Evolutionary conservation across 2,113 vertebrate genomes (phyloP).

Genomic region (Gobius niger): DNA sequence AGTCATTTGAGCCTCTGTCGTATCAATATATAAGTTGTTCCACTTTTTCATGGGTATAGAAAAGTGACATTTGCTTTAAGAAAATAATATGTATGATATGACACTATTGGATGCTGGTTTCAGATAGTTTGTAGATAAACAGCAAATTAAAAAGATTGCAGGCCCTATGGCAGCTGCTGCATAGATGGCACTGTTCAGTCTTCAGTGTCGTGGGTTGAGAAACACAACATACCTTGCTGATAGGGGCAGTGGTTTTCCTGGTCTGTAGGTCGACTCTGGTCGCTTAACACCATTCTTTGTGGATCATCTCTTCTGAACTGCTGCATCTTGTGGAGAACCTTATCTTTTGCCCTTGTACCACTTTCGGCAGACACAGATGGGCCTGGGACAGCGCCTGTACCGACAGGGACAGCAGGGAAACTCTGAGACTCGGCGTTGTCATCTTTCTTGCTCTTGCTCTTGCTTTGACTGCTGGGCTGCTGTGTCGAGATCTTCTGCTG

Average conservation of each 20-base stretch:
- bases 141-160: too few relatives aligned
- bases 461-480: slow-evolving; percentile 36
- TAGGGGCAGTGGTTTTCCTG: slow-evolving; percentile 27
- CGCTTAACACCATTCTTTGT: slow-evolving; percentile 69
- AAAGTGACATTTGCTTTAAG: too few relatives aligned
- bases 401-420: neutral
- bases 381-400: neutral
- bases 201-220: neutral
- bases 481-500: slow-evolving; percentile 52
- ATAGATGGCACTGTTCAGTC: too few relatives aligned
- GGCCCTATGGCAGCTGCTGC: too few relatives aligned
- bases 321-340: slow-evolving; percentile 86
- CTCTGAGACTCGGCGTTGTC: neutral
- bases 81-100: too few relatives aligned
- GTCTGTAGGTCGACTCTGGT: neutral
- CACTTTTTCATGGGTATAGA: too few relatives aligned
- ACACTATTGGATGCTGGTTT: too few relatives aligned
- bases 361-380: neutral
- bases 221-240: neutral
- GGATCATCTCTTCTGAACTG: slow-evolving; percentile 84
- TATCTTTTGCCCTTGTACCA: slow-evolving; percentile 65
- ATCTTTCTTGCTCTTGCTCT: slow-evolving; percentile 24
- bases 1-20: too few relatives aligned
- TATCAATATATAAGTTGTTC: too few relatives aligned
- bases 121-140: too few relatives aligned